Conservation (phyloP, 2,113 vertebrate species). For the Leptobrachium ailaonicum region DNA sequence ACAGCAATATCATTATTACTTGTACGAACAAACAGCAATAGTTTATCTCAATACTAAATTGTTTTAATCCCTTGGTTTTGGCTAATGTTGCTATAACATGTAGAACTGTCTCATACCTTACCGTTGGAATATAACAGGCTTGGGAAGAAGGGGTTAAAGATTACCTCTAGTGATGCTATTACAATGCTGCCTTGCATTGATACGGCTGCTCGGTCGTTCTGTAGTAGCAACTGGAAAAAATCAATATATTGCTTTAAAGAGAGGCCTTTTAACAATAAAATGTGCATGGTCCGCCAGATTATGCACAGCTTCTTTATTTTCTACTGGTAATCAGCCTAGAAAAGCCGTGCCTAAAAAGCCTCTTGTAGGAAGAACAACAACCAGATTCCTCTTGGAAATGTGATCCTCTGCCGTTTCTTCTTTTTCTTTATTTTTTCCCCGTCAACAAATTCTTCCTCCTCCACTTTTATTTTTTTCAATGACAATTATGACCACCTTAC, state of each 20-base stretch:
- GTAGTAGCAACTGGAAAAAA: neutral
- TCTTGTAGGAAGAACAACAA: neutral
- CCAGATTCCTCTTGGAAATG: neutral
- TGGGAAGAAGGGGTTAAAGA: neutral
- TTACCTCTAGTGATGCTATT: neutral
- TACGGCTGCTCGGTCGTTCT: neutral
- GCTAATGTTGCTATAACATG: too few relatives aligned
- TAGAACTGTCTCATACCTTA: too few relatives aligned
- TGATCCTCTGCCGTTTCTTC: too few relatives aligned
- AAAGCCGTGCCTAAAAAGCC: neutral
- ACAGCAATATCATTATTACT: too few relatives aligned
- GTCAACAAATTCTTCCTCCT: too few relatives aligned
- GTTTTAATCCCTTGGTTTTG: too few relatives aligned
- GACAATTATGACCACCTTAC: too few relatives aligned
- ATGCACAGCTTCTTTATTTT: neutral
- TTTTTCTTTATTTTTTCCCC: too few relatives aligned
- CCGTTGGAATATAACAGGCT: neutral
- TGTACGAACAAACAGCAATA: too few relatives aligned
- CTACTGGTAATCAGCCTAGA: neutral
- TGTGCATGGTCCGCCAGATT: neutral
- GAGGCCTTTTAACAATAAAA: neutral
- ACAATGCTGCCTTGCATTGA: neutral
- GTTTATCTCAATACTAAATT: too few relatives aligned
- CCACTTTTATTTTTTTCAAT: too few relatives aligned
- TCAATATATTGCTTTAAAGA: constrained; percentile 1